Conservation (phyloP, 2,113 vertebrate genomes). For the Paedocypris sp. region DNA sequence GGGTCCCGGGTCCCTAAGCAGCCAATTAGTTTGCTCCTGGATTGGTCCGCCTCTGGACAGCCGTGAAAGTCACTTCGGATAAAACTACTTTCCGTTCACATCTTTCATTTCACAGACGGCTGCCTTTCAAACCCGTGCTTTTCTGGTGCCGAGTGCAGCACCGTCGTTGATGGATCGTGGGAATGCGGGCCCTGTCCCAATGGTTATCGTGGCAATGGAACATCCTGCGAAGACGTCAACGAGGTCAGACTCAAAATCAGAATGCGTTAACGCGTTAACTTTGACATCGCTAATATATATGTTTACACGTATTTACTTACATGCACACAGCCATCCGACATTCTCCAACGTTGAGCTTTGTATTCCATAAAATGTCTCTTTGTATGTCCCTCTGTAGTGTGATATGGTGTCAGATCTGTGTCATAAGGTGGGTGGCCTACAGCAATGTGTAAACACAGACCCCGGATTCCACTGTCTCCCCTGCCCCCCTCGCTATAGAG, state of each 20-base stretch:
- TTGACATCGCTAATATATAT: too few species aligned
- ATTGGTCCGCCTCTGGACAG: too few species aligned
- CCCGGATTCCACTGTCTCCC: conserved; percentile 90
- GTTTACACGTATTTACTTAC: too few species aligned
- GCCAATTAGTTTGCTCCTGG: too few species aligned
- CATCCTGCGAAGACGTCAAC: conserved; percentile 82
- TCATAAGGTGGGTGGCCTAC: conserved; percentile 64
- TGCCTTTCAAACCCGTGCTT: conserved; percentile 90
- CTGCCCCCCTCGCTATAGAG: conserved; percentile 83
- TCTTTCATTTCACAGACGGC: conserved; percentile 63
- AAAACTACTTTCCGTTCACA: too few species aligned
- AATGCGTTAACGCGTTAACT: too few species aligned
- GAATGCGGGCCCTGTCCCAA: conserved; percentile 78
- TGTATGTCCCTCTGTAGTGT: conserved; percentile 61
- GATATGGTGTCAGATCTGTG: conserved; percentile 75
- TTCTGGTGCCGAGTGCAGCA: conserved; percentile 75
- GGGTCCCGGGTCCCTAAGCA: too few species aligned
- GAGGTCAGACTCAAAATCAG: conserved; percentile 57
- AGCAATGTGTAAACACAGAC: conserved; percentile 84
- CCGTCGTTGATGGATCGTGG: conserved; percentile 77
- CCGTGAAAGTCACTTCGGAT: too few species aligned
- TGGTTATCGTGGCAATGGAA: conserved; percentile 84
- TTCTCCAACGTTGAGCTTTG: too few species aligned
- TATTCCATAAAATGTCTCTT: too few species aligned
- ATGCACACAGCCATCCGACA: too few species aligned